Evolutionary conservation across 1,140 invertebrate species (phyloP).

Genomic region (Drosophila tristis): DNA sequence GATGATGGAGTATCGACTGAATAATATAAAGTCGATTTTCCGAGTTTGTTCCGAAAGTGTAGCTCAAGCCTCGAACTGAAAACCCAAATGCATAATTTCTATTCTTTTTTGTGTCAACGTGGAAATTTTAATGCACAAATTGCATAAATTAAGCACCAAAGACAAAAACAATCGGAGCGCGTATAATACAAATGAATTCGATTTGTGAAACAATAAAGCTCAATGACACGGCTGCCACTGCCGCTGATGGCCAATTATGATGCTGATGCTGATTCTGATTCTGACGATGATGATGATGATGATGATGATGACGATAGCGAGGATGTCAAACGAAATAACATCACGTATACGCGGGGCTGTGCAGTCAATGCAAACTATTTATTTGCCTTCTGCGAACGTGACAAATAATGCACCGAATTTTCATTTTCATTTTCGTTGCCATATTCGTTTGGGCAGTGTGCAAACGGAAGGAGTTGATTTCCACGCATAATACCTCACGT

Average conservation of each 20-base stretch:
- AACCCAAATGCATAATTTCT: constrained; percentile 9
- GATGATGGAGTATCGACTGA: neutral
- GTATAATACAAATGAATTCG: constrained; percentile 79
- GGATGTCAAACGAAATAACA: constrained; percentile 68
- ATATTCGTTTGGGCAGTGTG: constrained; percentile 1
- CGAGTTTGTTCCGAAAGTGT: neutral
- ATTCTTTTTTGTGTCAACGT: constrained; percentile 16
- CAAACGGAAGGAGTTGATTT: constrained; percentile 61
- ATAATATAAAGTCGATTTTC: neutral
- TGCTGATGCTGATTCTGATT: neutral
- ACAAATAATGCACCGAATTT: constrained; percentile 72
- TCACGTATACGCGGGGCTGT: constrained; percentile 65
- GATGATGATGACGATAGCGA: constrained; percentile 10
- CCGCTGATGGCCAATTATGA: constrained; percentile 58
- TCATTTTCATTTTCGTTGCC: constrained; percentile 46
- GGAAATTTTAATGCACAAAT: constrained; percentile 38
- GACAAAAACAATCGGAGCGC: constrained; percentile 31
- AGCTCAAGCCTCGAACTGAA: neutral
- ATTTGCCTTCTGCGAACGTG: constrained; percentile 68
- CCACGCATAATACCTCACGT: constrained; percentile 45
- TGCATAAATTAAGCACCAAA: constrained; percentile 55
- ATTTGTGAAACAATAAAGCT: constrained; percentile 80
- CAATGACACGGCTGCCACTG: constrained; percentile 60
- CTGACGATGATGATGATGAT: constrained; percentile 11
- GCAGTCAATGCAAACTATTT: constrained; percentile 50